phyloP scores from a whole-genome alignment of 2,113 vertebrate genomes.

The Catharus fuscescens region DNA sequence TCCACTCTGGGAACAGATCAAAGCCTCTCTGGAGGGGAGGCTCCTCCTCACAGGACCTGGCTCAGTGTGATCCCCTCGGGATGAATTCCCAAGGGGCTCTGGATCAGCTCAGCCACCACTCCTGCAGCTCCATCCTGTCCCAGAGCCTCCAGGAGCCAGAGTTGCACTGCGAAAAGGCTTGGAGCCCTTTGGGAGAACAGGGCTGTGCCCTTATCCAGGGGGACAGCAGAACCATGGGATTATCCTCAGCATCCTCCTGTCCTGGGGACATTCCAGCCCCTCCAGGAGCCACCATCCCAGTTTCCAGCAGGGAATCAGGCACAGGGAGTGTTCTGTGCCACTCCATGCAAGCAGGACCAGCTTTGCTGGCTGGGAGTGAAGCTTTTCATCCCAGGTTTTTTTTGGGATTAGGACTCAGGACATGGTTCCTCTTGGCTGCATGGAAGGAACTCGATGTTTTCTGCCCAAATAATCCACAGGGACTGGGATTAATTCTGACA shows the following conservation, averaged over 20 bases:
- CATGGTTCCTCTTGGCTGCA: conserved; percentile 3
- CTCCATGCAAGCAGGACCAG: not conserved
- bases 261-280: not conserved
- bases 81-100: too few relatives aligned
- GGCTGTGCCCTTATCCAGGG: not conserved
- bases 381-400: not conserved
- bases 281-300: not conserved
- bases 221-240: too few relatives aligned
- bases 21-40: not conserved
- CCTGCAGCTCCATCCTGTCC: too few relatives aligned
- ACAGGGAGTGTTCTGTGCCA: not conserved
- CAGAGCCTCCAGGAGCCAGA: too few relatives aligned
- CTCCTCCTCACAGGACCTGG: not conserved
- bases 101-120: too few relatives aligned
- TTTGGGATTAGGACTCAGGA: not conserved
- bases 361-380: not conserved
- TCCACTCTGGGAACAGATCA: not conserved
- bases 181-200: not conserved
- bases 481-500: not conserved
- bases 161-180: too few relatives aligned
- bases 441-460: not conserved
- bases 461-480: not conserved
- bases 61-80: too few relatives aligned
- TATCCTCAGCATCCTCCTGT: not conserved
- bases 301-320: not conserved